Evolutionary conservation across 2,797 vertebrate species (phyloP), one percentile per base, ranked within the genome.

Genomic region (Helicolenus hilgendorfi): DNA sequence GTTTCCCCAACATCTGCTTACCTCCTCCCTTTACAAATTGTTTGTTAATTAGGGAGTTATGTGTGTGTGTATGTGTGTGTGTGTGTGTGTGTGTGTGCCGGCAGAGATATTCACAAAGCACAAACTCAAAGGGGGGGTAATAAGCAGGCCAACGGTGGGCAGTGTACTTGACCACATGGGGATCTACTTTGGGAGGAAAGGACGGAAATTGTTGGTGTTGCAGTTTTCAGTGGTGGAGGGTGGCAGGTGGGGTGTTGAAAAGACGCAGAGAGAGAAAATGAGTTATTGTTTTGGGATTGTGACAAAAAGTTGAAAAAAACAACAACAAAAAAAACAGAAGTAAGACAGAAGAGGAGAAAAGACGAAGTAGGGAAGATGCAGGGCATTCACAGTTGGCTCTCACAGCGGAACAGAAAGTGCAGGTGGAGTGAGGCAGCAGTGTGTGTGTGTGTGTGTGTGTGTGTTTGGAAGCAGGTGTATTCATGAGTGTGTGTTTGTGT

Each of bases 11-110:
- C 83, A 91, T 77, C 84, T 86, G 72, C 64, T 60, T 77, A 55
- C 86, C 63, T 77, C 72, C 78, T 14, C 59, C 77, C 33, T 79
- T 75, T 71, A 88, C 79, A 92, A 90, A 93, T 60, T 74, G 83
- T 90, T 90, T 90, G 79, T 88, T 93, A 91, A 92, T 95, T 87
- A 91, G 71, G 35, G 65, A 77, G 22, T 62, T 53, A 35, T 45
- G 26, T 24, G 59, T 56, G 20, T 18, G 58, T 60, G 31, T 67
- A 58, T 20, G 45, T 60, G 14, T 45, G 38, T 41, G 38, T 41
- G 14, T 8, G 9, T 63, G 20, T 38, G 36, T 38, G 41, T 29
- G 29, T 45, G 41, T 68, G 67, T 22, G 49, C 8, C 14, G 22
- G 69, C 8, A 26, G 69, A 62, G 35, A 45, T 55, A 31, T 58